phyloP scores from a whole-genome alignment of 2,113 vertebrate species.

The Pseudorectes ferrugineus region DNA sequence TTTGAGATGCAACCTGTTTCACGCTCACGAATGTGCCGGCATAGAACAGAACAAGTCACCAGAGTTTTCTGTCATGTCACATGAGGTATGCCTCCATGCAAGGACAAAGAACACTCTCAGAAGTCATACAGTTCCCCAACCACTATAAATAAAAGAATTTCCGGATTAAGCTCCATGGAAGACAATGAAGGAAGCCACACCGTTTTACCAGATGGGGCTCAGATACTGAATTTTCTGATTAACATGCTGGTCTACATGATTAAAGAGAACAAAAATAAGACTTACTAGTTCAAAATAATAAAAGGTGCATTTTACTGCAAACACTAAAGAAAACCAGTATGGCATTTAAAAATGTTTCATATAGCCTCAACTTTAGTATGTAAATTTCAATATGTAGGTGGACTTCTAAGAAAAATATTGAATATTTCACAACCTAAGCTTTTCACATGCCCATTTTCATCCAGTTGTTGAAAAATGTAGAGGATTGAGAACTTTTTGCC shows the following conservation, averaged over 20 bases:
- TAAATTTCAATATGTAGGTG: background rate
- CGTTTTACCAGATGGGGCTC: background rate
- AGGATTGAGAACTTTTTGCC: background rate
- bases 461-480: background rate
- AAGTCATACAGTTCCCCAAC: background rate
- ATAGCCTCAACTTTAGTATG: background rate
- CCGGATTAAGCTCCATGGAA: background rate
- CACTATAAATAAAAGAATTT: background rate
- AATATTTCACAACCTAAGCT: background rate
- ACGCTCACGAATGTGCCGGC: accelerated
- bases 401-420: background rate
- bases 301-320: background rate
- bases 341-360: background rate
- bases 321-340: background rate
- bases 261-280: background rate
- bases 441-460: background rate
- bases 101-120: background rate
- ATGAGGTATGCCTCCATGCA: background rate
- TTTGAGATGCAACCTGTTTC: background rate
- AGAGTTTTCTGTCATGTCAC: background rate
- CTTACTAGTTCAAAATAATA: background rate
- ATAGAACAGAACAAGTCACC: background rate
- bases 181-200: background rate
- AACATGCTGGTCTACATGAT: background rate
- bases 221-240: background rate